Evolutionary conservation across 2,797 vertebrate genomes (phyloP).

Genomic region (Limnodromus scolopaceus): DNA sequence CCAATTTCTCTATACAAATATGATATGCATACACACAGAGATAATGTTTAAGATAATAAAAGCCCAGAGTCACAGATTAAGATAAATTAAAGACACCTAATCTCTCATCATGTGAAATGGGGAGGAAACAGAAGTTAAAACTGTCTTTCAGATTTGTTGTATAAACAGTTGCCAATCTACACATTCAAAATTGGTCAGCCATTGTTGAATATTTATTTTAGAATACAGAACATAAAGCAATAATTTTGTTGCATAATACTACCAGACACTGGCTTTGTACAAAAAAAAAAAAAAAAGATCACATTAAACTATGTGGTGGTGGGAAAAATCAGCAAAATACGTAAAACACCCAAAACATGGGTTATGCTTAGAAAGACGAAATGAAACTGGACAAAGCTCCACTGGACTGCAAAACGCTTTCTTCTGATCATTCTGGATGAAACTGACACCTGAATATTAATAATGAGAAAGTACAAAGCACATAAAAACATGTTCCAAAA

Average conservation of each 20-base stretch:
- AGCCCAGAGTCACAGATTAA: not conserved
- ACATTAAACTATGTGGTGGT: not conserved
- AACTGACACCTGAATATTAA: not conserved
- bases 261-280: not conserved
- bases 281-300: accelerated
- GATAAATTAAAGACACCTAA: not conserved
- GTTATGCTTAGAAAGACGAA: not conserved
- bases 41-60: not conserved
- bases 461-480: not conserved
- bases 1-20: not conserved
- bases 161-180: not conserved
- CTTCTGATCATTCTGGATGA: not conserved
- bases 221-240: not conserved
- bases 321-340: not conserved
- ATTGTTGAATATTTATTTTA: not conserved
- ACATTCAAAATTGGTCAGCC: not conserved
- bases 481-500: not conserved
- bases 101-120: not conserved
- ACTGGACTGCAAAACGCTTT: not conserved
- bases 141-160: not conserved
- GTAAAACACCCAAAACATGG: not conserved
- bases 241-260: not conserved
- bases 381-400: not conserved
- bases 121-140: not conserved
- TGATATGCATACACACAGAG: not conserved